Conservation (phyloP, 2,888 invertebrate genomes). For the Dicranocentrus wangi region DNA sequence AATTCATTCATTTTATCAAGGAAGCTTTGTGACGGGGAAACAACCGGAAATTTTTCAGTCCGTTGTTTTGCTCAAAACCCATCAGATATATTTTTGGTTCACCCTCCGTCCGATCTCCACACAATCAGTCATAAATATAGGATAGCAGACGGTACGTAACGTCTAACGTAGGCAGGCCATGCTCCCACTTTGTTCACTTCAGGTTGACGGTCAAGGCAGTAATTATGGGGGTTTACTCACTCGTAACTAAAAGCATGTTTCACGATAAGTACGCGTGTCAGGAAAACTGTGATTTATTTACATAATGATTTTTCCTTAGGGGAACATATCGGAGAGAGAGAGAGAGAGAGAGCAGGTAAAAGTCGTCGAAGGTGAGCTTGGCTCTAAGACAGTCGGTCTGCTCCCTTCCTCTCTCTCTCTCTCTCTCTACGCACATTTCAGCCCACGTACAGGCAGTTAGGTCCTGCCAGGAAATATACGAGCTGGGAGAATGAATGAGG, state of each 20-base stretch:
- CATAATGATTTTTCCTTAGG: conserved; percentile 60
- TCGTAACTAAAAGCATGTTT: conserved; percentile 49
- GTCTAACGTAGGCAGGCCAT: too few species aligned
- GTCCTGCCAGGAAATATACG: conserved; percentile 41
- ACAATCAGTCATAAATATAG: not conserved
- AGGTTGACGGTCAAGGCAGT: conserved; percentile 59
- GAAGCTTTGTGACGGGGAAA: conserved; percentile 62
- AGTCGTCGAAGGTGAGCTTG: not conserved
- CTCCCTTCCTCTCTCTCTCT: not conserved
- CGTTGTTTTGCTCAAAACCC: conserved; percentile 33
- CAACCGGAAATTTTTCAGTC: conserved; percentile 60
- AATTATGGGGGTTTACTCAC: conserved; percentile 50
- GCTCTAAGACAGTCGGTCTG: too few species aligned
- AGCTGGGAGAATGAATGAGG: conserved; percentile 10
- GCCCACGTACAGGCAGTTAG: not conserved
- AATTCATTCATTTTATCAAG: conserved; percentile 60
- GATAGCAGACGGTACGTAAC: not conserved
- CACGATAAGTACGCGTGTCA: conserved; percentile 64
- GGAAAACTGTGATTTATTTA: conserved; percentile 65
- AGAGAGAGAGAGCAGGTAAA: not conserved
- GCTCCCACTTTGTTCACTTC: not conserved
- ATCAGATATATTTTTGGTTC: conserved; percentile 15
- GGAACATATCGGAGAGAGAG: conserved; percentile 19
- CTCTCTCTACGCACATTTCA: not conserved
- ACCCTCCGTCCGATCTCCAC: not conserved